Evolutionary conservation across 92 coral and sea anemone species (phyloP), one percentile per base, ranked within the genome.

Genomic region (Parazoanthus swiftii): DNA sequence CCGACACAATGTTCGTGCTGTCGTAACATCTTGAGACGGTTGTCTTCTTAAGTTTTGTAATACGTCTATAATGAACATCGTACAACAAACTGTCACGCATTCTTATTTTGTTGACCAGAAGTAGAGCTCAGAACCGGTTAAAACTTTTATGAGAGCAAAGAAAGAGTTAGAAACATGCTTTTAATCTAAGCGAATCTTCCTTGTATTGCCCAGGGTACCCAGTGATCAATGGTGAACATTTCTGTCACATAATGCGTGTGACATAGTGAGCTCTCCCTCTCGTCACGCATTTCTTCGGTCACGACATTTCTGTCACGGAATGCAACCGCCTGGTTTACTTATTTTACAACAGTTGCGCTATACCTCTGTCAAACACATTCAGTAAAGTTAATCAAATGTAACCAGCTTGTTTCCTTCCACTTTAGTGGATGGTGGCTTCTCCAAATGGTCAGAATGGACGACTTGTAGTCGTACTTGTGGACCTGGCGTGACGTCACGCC

Each of bases 401-500:
- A 70, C 29, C 54, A 54, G 26, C 16, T 36, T 37, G 48, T 43
- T 77, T 59, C 35, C 20, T 89, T n/a, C n/a, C 54, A 42, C 56
- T 2, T 29, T 71, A 97, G 99, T 95, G 71, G 94, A 97, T 51
- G 99, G 99, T 25, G 98, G 94, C 11, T 97, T 88, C 86, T 92
- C 97, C 25, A 92, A 54, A 0, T 97, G 97, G 94, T 85, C 98
- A 38, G 93, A 84, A 25, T 97, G 98, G 98, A 92, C 98, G 46
- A 76, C 91, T 13, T 97, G 99, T 89, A 95, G 98, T 76, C 93
- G 98, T 15, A 91, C 93, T 18, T 97, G 99, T 74, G 98, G 98
- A 11, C 98, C 99, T 81, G 99, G 99, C 36, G 96, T 97, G 78
- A 93, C 98, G 37, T 95, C 99, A 15, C 93, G 99, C 21, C 99